A percentile compares a stretch with the other conserved stretches of the same genome.
phyloP scores from a whole-genome alignment of 2,888 invertebrate species.

The Caenorhabditis sinica region DNA sequence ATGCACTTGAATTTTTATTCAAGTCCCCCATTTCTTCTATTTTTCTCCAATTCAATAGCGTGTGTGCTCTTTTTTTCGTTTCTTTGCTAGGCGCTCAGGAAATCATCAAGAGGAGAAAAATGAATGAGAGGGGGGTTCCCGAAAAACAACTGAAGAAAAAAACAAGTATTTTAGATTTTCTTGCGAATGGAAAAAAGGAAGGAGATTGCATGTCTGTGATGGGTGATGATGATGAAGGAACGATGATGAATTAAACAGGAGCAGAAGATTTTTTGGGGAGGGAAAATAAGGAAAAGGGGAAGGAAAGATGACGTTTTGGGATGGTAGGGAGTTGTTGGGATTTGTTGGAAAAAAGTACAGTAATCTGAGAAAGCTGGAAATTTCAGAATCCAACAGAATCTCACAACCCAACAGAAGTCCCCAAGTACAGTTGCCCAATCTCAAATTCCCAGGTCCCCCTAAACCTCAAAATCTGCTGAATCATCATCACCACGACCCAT shows the following conservation, averaged over 20 bases:
- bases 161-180: conserved; percentile 15
- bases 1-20: conserved; percentile 28
- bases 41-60: neutral
- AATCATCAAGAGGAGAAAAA: conserved; percentile 9
- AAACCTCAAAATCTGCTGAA: neutral
- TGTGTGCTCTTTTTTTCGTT: too few species aligned
- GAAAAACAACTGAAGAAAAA: conserved; percentile 45
- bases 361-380: neutral
- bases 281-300: neutral
- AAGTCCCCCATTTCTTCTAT: neutral
- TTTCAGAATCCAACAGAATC: neutral
- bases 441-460: neutral
- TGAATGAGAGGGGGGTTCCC: neutral
- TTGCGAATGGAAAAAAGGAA: neutral
- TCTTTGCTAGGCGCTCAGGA: neutral
- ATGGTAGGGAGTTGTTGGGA: neutral
- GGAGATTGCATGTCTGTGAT: conserved; percentile 49
- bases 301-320: neutral
- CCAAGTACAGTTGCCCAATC: too few species aligned
- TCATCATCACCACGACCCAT: neutral
- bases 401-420: neutral
- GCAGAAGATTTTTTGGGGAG: neutral
- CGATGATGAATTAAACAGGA: conserved; percentile 51
- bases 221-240: conserved; percentile 14
- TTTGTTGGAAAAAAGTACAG: neutral